Evolutionary conservation across 1,140 invertebrate genomes (phyloP).

Genomic region (Lysiphlebus fabarum): DNA sequence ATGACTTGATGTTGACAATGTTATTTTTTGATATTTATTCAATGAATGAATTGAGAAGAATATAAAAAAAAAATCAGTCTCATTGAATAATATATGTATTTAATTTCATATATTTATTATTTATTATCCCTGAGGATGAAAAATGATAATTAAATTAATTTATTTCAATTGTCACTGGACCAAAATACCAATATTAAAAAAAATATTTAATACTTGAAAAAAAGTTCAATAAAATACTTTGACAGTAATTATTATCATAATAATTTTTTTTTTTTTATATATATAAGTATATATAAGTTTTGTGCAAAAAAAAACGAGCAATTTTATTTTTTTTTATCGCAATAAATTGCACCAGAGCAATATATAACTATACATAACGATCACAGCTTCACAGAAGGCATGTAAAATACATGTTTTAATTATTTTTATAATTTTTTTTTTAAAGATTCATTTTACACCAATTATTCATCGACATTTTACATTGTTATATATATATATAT

Average conservation of each 20-base stretch:
- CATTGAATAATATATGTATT: background rate
- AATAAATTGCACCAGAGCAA: no score
- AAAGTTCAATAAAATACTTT: no score
- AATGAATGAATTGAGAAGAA: background rate
- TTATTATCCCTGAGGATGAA: no score
- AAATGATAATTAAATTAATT: no score
- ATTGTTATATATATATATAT: no score
- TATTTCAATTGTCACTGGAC: background rate
- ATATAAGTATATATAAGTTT: no score
- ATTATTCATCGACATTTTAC: background rate
- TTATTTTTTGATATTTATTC: background rate
- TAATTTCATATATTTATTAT: no score
- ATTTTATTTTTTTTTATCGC: no score
- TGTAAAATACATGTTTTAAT: slow-evolving; percentile 34
- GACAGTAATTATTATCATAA: no score
- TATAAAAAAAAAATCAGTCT: slow-evolving; percentile 11
- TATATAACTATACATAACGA: slow-evolving; percentile 43
- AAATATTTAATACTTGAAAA: no score
- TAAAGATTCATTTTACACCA: slow-evolving; percentile 15
- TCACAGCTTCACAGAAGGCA: slow-evolving; percentile 53
- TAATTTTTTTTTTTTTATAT: no score
- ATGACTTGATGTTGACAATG: background rate
- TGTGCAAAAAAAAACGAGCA: no score
- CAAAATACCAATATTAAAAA: background rate
- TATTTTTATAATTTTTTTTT: slow-evolving; percentile 6